These are phyloP conservation scores for Trachelus iudaicus DNA, from an alignment of 2,888 invertebrate genomes.

Conservation along the genomic window DNA sequence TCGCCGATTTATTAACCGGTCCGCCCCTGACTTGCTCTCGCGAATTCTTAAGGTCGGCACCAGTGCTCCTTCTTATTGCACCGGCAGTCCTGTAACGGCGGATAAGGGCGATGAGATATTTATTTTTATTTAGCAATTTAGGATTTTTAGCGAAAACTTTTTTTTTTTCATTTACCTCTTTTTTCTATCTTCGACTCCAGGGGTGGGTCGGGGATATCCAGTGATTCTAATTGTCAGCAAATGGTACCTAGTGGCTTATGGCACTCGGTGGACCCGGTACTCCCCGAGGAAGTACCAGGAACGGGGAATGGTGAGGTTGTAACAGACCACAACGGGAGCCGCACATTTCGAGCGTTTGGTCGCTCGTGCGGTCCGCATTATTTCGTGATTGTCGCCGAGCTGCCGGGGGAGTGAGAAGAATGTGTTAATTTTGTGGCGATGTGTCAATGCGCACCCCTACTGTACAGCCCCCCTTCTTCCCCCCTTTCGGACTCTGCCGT, in stretches of 20 bases:
- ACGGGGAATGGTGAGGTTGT: slow-evolving; percentile 40
- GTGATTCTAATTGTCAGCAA: slow-evolving; percentile 35
- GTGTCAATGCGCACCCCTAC: slow-evolving; percentile 48
- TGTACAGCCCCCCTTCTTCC: slow-evolving; percentile 15
- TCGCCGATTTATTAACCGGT: slow-evolving; percentile 51
- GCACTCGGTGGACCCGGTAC: neutral
- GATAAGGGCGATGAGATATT: neutral
- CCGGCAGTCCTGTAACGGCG: neutral
- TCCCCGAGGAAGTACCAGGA: neutral
- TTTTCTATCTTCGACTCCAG: neutral
- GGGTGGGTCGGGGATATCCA: neutral
- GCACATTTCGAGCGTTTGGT: slow-evolving; percentile 58
- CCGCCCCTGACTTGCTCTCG: slow-evolving; percentile 35
- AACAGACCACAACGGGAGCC: slow-evolving; percentile 57
- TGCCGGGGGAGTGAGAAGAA: slow-evolving; percentile 54
- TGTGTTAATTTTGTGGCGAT: slow-evolving; percentile 60
- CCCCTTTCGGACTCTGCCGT: slow-evolving; percentile 19
- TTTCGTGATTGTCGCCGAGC: slow-evolving; percentile 60
- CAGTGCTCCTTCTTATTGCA: neutral
- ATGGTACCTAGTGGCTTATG: slow-evolving; percentile 30
- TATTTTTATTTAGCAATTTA: neutral
- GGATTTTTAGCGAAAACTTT: neutral
- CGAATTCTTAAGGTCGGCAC: neutral
- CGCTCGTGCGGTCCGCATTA: slow-evolving; percentile 54
- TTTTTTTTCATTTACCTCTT: neutral